These are phyloP conservation scores for Apostichopus leukothele DNA, from an alignment of 53 echinoderm and acorn worm genomes.

Conservation along the genomic window DNA sequence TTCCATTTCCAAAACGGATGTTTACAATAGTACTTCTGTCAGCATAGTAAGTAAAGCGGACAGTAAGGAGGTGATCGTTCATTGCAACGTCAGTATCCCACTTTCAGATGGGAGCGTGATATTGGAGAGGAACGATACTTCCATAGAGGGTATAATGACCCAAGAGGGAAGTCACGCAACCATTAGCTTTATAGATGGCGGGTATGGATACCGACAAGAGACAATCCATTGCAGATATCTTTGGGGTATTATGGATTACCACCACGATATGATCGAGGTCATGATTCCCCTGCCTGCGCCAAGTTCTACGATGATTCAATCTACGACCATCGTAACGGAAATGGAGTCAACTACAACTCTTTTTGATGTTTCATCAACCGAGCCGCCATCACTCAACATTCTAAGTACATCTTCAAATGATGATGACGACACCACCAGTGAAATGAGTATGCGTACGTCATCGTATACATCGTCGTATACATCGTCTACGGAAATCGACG, in stretches of 20 bases:
- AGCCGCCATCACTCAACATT: neutral
- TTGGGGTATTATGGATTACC: conserved; percentile 26
- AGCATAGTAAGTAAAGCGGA: neutral
- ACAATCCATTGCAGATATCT: conserved; percentile 17
- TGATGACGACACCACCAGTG: no score
- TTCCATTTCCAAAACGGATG: neutral
- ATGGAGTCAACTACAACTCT: neutral
- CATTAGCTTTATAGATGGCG: neutral
- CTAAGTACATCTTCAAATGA: no score
- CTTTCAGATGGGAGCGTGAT: conserved; percentile 4
- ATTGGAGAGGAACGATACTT: neutral
- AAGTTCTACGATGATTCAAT: neutral
- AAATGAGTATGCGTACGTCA: no score
- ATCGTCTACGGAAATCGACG: no score
- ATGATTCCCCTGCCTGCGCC: neutral
- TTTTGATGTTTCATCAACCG: neutral
- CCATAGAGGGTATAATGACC: neutral
- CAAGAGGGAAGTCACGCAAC: neutral
- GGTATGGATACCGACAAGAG: neutral
- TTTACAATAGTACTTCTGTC: conserved; percentile 3
- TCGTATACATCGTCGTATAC: no score
- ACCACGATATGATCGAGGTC: neutral
- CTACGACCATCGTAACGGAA: neutral
- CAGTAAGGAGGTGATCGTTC: neutral
- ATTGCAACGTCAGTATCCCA: conserved; percentile 23